Evolutionary conservation across 2,888 invertebrate genomes (phyloP), one percentile per base, ranked within the genome.

Genomic region (Apocheima hispidaria): DNA sequence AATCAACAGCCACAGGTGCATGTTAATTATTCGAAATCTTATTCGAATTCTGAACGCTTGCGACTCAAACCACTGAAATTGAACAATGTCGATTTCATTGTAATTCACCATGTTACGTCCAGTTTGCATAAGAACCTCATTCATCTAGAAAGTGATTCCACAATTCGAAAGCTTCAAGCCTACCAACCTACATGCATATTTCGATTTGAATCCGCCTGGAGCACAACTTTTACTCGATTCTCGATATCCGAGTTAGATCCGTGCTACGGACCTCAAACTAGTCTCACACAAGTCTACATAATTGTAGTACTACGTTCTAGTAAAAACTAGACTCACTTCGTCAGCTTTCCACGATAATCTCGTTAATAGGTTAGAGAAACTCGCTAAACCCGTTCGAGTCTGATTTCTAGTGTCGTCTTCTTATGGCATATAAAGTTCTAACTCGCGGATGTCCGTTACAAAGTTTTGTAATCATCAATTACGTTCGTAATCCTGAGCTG

Each of bases 341-440:
- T 72, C 86, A 81, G 89, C 91, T 92, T 92, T 92, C 88, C 87
- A 87, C 85, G 78, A 82, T 86, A 86, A 86, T 86, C 86, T 87
- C 82, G 82, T 91, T 90, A 88, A 90, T 86, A 84, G 87, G 86
- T 84, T 84, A 87, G 90, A 89, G 90, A 90, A 90, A 90, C 83
- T 83, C 79, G 79, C 75, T 70, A 78, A 77, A 86, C 84, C 80
- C 75, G 85, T 83, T 82, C 77, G 68, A 58, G 72, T 75, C 71
- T 69, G 83, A 83, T 87, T 87, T 88, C 87, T 88, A 84, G 81
- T 68, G 66, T 79, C 86, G 73, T 86, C 85, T 81, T 74, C 72
- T 66, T 74, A 76, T 60, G 73, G 79, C 70, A 33, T 53, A 65
- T 72, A 58, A 71, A 69, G 68, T 66, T 36, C 58, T 55, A 56